Base-by-base conservation (phyloP, 2,797 vertebrate genomes). In the Gobio occitaniae region DNA sequence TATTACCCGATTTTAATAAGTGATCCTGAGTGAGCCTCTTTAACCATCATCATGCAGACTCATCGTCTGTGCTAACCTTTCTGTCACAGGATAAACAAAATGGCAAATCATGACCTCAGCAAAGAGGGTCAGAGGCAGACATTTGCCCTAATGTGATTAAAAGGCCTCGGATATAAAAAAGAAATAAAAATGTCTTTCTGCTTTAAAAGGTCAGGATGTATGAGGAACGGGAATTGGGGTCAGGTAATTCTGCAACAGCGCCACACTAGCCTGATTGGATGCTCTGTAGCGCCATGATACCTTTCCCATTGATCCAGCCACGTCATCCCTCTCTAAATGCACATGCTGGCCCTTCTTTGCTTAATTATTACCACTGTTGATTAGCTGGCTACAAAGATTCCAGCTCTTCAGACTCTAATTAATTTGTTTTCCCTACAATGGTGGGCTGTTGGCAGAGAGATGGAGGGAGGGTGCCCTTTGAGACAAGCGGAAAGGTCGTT, bases 401-500 rank as follows among this genome's bases (percentile, higher is more conserved):
- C 80, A 74, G 56, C 83, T 87, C 87, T 88, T 72, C 70, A 86
- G 80, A 85, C 71, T 70, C 65, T 88, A 85, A 89, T 90, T 89
- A 82, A 85, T 88, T 89, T 90, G 86, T 90, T 90, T 90, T 87
- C 77, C 68, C 72, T 63, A 69, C 87, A 88, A 87, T 85, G 72
- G 54, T 80, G 54, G 78, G 56, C 70, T 72, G 48, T 63, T 84
- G 66, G 59, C 75, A 70, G 32, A 87, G 71, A 9, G 78, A 84
- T 87, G 70, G 86, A 87, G 69, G 66, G 63, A 71, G 84, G 86
- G 21, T 9, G 90, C 91, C 91, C 91, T 95, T 93, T 90, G 89
- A 90, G 86, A 86, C 82, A 72, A 48, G 75, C 13, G 32, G 85
- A 93, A 94, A 95, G 94, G 93, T 94, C 91, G 89, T 91, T 93